Evolutionary conservation across 2,888 invertebrate species (phyloP), one percentile per base, ranked within the genome.

Genomic region (Coleophora flavipennella): DNA sequence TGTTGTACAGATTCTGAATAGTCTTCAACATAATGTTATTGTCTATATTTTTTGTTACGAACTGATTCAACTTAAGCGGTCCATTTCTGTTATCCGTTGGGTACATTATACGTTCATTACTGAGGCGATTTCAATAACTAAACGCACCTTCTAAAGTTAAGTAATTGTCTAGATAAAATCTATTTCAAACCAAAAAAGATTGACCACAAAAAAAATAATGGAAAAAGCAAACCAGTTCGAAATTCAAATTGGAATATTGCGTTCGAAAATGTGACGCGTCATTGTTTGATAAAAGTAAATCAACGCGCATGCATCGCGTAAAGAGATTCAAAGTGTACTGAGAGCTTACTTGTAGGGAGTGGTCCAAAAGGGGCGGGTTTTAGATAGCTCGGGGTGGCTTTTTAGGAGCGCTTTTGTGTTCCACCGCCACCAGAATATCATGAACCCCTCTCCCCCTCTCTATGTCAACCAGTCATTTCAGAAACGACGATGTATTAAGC

Each of bases 21-120:
- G 84, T 84, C 46, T 81, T 83, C 67, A 84, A 68, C 84, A 84
- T 84, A 74, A 72, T 81, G 77, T 75, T 74, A 47, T 76, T 76
- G 20, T 79, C 77, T 31, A 78, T 43, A 37, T 60, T 69, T 51
- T 74, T 75, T 38, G 58, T 57, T 35, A 62, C 58, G 29, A 76
- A 77, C 38, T 66, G 68, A 50, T 78, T 79, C 35, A 83, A 55
- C 47, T 80, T 79, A 33, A 84, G 59, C 39, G 73, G 75, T 57
- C 78, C 83, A 75, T 83, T 67, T 60, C 79, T 83, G 61, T 55
- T 59, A 32, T 78, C 80, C 51, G 71, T 74, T 35, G 83, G 83
- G 73, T 79, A 79, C 83, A 84, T 84, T 63, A 72, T 80, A 75
- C 50, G 47, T 46, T 57, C 59, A 64, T 61, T 42, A 46, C 46